Evolutionary conservation across 1,140 invertebrate genomes (phyloP), one percentile per base, ranked within the genome.

Genomic region (Phortica variegata): DNA sequence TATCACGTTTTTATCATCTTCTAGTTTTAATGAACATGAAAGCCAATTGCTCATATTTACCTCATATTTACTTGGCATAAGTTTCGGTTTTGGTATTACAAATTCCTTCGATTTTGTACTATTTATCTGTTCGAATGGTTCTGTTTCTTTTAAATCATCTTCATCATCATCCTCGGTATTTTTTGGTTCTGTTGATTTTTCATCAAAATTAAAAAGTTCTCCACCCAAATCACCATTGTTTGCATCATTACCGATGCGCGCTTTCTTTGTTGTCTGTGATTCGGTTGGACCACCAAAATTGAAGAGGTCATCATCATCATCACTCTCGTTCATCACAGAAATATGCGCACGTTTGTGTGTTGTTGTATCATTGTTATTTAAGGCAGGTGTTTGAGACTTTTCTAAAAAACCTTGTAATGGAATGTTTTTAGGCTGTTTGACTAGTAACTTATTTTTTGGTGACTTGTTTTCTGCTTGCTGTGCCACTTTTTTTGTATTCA

Each of bases 301-400:
- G n/a, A n/a, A n/a, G n/a, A n/a, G n/a, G 10, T 56, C 37, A 13
- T 72, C 61, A 21, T 61, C 65, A 43, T 56, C 61, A 38, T 71
- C 60, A 17, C 55, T 59, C 18, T 66, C 61, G 13, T 51, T 51
- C 2, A 66, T 23, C 2, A 33, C 26, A 10, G 60, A 38, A 8
- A 70, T 17, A 0, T 48, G 51, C 6, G 52, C 16, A 21, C 66
- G 61, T 39, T 71, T 71, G 1, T 48, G 52, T 3, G 39, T 39
- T 20, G 37, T 8, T 15, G 20, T 18, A 1, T 23, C 2, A 2
- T 13, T 21, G 10, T 52, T 49, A 3, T 29, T 42, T 17, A 43
- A 23, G 9, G 3, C 29, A 13, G 17, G 33, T 12, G 20, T 43
- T 3, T 68, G 63, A 1, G 56, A 47, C 15, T 66, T 66, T 20